Evolutionary conservation across 2,888 invertebrate species (phyloP).

Genomic region (Pelosia muscerda): DNA sequence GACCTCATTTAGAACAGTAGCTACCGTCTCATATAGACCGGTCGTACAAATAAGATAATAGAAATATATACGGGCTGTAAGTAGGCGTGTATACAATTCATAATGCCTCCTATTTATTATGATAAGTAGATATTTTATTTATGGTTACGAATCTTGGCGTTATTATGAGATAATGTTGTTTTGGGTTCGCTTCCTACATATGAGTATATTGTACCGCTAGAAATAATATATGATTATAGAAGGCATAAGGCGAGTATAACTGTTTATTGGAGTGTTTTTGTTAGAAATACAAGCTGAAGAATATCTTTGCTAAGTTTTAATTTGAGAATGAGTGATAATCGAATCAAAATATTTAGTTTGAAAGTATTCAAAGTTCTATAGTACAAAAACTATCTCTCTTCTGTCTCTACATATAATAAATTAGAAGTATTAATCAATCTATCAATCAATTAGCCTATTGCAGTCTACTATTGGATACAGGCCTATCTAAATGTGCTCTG

Average conservation of each 20-base stretch:
- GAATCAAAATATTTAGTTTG: neutral
- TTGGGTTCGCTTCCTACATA: slow-evolving; percentile 22
- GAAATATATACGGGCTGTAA: slow-evolving; percentile 33
- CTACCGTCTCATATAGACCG: slow-evolving; percentile 36
- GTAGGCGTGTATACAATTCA: slow-evolving; percentile 37
- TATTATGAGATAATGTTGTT: slow-evolving; percentile 38
- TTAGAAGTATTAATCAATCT: too few relatives aligned
- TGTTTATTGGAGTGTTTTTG: neutral
- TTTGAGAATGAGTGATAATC: neutral
- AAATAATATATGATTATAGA: neutral
- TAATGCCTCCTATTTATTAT: slow-evolving; percentile 49
- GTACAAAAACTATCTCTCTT: too few relatives aligned
- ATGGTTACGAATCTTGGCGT: slow-evolving; percentile 32
- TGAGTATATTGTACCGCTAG: slow-evolving; percentile 20
- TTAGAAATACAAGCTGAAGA: neutral
- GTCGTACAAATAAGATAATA: slow-evolving; percentile 41
- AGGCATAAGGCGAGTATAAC: neutral
- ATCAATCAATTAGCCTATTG: too few relatives aligned
- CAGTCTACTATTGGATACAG: too few relatives aligned
- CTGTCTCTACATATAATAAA: too few relatives aligned
- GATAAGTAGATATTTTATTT: slow-evolving; percentile 45
- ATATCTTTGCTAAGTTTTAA: neutral
- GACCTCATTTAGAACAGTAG: slow-evolving; percentile 58
- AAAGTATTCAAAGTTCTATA: neutral
- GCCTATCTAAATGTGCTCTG: too few relatives aligned